phyloP scores from a whole-genome alignment of 23 tunicate genomes.

The Diplosoma virens region DNA sequence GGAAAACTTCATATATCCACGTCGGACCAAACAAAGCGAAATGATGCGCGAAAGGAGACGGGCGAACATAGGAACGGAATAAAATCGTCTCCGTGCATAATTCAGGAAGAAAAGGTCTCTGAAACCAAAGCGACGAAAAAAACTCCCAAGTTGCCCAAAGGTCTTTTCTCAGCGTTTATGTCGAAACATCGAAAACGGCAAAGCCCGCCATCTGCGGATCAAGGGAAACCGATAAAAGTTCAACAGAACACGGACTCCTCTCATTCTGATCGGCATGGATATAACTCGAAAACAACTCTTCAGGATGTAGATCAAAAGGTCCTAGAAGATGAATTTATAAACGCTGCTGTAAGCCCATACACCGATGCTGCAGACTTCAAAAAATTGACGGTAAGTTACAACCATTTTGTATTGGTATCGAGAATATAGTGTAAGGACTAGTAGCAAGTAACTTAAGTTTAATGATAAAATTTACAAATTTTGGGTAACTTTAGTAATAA shows the following conservation, averaged over 20 bases:
- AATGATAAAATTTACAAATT: too few relatives aligned
- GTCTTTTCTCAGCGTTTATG: constrained; percentile 56
- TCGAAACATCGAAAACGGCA: constrained; percentile 54
- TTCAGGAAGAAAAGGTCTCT: background rate
- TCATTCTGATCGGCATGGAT: background rate
- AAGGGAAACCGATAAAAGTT: constrained; percentile 4
- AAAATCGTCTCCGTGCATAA: background rate
- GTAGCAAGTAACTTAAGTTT: too few relatives aligned
- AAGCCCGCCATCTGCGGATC: background rate
- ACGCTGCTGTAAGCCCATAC: background rate
- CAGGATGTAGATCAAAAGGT: too few relatives aligned
- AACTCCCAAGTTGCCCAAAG: constrained; percentile 45
- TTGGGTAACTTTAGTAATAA: too few relatives aligned
- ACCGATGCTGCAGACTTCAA: constrained; percentile 29
- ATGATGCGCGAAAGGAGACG: background rate
- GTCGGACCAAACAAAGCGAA: background rate
- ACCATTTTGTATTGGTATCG: too few relatives aligned
- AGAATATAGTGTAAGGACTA: too few relatives aligned
- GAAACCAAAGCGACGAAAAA: constrained; percentile 29
- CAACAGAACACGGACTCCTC: background rate
- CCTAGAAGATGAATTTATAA: background rate
- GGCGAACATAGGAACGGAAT: background rate
- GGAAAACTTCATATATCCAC: background rate
- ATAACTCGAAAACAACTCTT: background rate
- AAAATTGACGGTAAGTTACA: constrained; percentile 58